Conservation (phyloP, 2,888 invertebrate species). For the Ormyrus labotus region DNA sequence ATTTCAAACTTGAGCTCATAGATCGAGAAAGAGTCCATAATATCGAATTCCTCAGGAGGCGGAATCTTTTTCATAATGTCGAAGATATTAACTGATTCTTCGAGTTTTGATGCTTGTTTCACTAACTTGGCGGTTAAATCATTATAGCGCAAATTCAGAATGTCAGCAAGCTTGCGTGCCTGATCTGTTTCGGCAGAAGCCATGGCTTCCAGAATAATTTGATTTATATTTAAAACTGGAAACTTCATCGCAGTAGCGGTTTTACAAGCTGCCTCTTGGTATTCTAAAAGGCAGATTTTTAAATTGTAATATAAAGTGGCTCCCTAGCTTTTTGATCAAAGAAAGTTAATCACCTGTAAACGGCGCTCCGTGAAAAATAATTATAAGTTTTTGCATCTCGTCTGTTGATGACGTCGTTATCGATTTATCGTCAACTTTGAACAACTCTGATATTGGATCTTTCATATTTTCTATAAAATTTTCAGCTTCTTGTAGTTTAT, state of each 20-base stretch:
- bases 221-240: conserved; percentile 63
- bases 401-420: background rate
- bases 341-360: conserved; percentile 69
- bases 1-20: conserved; percentile 66
- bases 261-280: conserved; percentile 78
- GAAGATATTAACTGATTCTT: background rate
- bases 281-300: conserved; percentile 63
- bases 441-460: conserved; percentile 69
- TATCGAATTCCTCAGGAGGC: conserved; percentile 58
- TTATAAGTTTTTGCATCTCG: conserved; percentile 65
- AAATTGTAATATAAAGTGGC: too few relatives aligned
- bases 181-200: conserved; percentile 57
- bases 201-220: conserved; percentile 63
- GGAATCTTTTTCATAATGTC: conserved; percentile 58
- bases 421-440: conserved; percentile 27
- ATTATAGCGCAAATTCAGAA: conserved; percentile 63
- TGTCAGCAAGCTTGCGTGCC: conserved; percentile 61
- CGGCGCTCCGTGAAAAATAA: conserved; percentile 77
- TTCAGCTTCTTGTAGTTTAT: conserved; percentile 59
- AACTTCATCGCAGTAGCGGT: conserved; percentile 65
- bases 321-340: too few relatives aligned
- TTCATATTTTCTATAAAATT: conserved; percentile 61
- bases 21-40: conserved; percentile 60
- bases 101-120: conserved; percentile 33
- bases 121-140: conserved; percentile 53